Conservation (phyloP, 2,113 vertebrate genomes). For the Dicerorhinus sumatrensis region DNA sequence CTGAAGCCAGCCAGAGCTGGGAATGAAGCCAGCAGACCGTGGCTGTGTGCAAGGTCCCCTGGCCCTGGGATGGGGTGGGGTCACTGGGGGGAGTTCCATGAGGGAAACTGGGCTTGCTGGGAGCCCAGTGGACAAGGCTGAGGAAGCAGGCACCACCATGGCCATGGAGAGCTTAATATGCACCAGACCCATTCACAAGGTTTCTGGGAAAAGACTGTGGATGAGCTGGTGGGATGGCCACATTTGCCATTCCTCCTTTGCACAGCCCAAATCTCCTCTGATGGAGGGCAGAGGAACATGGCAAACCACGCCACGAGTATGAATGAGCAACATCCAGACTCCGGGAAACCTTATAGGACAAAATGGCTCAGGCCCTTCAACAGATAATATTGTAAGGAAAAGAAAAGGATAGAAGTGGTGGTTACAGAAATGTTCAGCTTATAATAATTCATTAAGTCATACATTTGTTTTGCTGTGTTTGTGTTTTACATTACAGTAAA, state of each 20-base stretch:
- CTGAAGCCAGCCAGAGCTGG: neutral
- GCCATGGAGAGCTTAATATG: neutral
- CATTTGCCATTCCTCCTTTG: neutral
- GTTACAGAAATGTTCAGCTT: neutral
- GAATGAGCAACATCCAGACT: neutral
- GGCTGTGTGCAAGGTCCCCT: neutral
- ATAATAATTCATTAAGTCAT: neutral
- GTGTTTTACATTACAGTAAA: slow-evolving; percentile 7
- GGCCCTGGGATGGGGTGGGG: neutral
- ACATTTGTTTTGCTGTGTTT: neutral
- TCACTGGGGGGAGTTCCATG: neutral
- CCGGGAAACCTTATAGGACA: neutral
- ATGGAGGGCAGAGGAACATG: neutral
- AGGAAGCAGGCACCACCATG: neutral
- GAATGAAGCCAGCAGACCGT: neutral
- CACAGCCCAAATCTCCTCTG: neutral
- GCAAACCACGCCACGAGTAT: neutral
- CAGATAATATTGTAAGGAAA: neutral
- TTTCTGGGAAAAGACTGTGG: neutral
- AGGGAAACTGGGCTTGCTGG: neutral
- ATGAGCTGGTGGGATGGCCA: neutral
- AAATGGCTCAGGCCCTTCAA: neutral
- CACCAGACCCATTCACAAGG: neutral
- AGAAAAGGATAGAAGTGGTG: neutral
- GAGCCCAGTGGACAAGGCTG: neutral